Percentiles rank a stretch among this genome's conserved stretches.
These are phyloP conservation scores for Orthonevra nobilis DNA, from an alignment of 2,888 invertebrate genomes.

Conservation along the genomic window DNA sequence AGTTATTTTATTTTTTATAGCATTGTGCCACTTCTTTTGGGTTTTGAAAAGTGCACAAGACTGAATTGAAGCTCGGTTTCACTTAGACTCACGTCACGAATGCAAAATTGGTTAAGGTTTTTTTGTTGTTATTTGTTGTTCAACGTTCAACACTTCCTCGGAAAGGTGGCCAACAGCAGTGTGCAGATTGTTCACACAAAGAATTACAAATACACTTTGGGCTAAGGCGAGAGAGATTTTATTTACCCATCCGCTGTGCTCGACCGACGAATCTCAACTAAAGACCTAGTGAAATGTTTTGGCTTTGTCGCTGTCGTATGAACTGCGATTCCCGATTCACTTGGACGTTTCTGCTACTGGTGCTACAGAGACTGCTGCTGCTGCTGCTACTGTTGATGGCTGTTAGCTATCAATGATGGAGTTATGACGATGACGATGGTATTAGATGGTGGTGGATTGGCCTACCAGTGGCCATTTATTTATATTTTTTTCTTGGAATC, in stretches of 20 bases:
- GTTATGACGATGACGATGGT: constrained; percentile 38
- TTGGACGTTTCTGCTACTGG: constrained; percentile 14
- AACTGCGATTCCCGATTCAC: constrained; percentile 21
- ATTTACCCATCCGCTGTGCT: constrained; percentile 55
- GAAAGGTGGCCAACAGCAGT: constrained; percentile 7
- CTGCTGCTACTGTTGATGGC: constrained; percentile 28
- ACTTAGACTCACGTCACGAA: constrained; percentile 37
- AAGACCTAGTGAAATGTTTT: constrained; percentile 56
- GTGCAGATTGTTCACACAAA: constrained; percentile 26
- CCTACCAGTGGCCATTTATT: background rate
- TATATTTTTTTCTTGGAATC: constrained; percentile 5
- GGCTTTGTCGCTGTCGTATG: constrained; percentile 39
- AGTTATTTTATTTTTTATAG: constrained; percentile 30
- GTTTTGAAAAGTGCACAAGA: constrained; percentile 2
- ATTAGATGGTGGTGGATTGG: constrained; percentile 27
- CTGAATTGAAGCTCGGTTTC: constrained; percentile 16
- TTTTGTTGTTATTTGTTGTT: too few relatives aligned
- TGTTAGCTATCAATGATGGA: constrained; percentile 27
- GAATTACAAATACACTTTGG: constrained; percentile 25
- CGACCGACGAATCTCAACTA: constrained; percentile 69
- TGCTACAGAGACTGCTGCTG: too few relatives aligned
- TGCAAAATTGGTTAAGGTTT: too few relatives aligned
- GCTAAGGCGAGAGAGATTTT: too few relatives aligned
- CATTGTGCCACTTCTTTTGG: constrained; percentile 49
- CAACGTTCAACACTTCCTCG: background rate